Percentiles rank a stretch among this genome's conserved stretches.
These are phyloP conservation scores for Glaucomys volans DNA, from an alignment of 2,113 vertebrate species.

Conservation along the genomic window DNA sequence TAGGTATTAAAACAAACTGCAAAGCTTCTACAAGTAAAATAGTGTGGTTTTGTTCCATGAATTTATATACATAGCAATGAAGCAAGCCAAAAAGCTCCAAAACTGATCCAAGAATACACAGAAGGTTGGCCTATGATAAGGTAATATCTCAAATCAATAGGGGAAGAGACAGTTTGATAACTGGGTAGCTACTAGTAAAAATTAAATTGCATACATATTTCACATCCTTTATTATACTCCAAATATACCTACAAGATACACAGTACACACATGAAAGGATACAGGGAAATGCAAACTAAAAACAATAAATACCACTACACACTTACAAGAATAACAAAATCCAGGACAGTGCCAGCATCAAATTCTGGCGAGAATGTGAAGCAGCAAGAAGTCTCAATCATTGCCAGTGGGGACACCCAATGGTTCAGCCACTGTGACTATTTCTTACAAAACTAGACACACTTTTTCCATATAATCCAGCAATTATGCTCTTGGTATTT, in stretches of 20 bases:
- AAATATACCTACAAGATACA: neutral
- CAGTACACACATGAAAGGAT: neutral
- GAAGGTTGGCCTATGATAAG: neutral
- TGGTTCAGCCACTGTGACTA: neutral
- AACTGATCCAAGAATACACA: neutral
- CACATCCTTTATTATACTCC: neutral
- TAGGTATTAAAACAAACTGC: neutral
- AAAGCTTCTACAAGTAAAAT: neutral
- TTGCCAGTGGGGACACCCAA: neutral
- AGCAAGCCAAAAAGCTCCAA: slow-evolving; percentile 26
- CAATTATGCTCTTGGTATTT: neutral
- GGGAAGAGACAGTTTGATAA: neutral
- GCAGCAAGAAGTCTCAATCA: neutral
- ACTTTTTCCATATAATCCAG: neutral
- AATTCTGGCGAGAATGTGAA: neutral
- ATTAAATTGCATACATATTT: neutral
- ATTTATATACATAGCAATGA: neutral
- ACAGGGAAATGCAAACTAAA: neutral
- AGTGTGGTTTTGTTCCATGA: neutral
- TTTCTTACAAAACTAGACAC: neutral
- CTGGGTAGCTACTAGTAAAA: neutral
- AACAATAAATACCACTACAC: neutral
- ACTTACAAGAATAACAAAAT: neutral
- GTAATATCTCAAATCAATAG: neutral
- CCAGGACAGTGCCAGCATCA: neutral